Evolutionary conservation across 2,113 vertebrate genomes (phyloP).

Genomic region (Periophthalmus modestus): DNA sequence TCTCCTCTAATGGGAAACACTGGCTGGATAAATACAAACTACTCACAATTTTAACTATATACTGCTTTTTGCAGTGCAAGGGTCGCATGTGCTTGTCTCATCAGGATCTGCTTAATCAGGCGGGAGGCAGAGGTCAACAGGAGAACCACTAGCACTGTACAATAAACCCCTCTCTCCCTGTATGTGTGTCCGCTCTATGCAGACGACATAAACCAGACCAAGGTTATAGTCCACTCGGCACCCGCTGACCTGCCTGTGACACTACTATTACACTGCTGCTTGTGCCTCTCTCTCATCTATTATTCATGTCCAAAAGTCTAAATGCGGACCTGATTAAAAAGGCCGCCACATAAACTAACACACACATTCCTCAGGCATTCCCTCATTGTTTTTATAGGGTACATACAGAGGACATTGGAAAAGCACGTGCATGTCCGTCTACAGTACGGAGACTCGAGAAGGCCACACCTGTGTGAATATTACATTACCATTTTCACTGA

Average conservation of each 20-base stretch:
- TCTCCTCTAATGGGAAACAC: too few species aligned
- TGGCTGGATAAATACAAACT: neutral
- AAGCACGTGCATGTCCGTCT: constrained; percentile 27
- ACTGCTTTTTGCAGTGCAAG: too few species aligned
- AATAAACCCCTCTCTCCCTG: constrained; percentile 36
- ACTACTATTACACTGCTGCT: constrained; percentile 16
- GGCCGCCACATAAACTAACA: constrained; percentile 19
- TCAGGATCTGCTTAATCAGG: constrained; percentile 51
- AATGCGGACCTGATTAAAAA: constrained; percentile 49
- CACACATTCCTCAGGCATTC: constrained; percentile 26
- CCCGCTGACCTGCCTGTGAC: constrained; percentile 37
- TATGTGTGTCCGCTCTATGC: constrained; percentile 21
- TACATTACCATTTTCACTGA: constrained; percentile 20
- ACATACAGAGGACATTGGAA: neutral
- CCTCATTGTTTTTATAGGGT: constrained; percentile 25
- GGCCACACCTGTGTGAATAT: constrained; percentile 60
- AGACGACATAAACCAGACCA: constrained; percentile 28
- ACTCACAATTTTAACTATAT: neutral
- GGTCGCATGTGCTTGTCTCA: neutral
- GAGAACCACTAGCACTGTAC: constrained; percentile 38
- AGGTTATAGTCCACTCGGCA: constrained; percentile 29
- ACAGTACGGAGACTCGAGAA: neutral
- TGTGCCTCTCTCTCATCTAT: constrained; percentile 37
- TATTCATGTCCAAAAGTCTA: constrained; percentile 44
- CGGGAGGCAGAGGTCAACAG: constrained; percentile 37